Percentiles rank a stretch among this genome's conserved stretches.
These are phyloP conservation scores for Crypturellus tataupa DNA, from an alignment of 2,797 vertebrate species.

Conservation along the genomic window DNA sequence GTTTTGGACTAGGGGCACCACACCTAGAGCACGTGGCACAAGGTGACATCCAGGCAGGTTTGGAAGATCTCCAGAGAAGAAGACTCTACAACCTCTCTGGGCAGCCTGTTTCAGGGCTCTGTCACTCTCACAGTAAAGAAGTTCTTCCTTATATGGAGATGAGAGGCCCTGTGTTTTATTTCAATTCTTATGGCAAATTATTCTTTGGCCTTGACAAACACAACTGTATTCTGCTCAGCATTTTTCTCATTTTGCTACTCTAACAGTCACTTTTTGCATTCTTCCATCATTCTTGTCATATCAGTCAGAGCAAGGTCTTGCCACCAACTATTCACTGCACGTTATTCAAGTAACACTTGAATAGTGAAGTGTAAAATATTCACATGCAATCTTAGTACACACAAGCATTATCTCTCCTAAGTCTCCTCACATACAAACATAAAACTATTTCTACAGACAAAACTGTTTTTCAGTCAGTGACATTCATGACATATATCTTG, in stretches of 20 bases:
- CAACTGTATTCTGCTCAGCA: neutral
- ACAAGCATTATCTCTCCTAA: neutral
- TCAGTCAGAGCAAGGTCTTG: neutral
- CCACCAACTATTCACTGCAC: neutral
- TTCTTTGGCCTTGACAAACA: neutral
- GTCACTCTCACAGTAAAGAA: too few relatives aligned
- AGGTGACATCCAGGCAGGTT: too few relatives aligned
- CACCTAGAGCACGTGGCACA: too few relatives aligned
- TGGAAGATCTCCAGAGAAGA: too few relatives aligned
- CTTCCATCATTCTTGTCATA: neutral
- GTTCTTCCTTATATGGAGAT: too few relatives aligned
- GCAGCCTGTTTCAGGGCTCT: too few relatives aligned
- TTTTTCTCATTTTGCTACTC: neutral
- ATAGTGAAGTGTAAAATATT: neutral
- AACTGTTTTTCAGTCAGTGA: neutral
- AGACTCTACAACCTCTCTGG: too few relatives aligned
- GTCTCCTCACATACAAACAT: neutral
- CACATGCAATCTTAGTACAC: neutral
- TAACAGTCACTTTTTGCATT: slow-evolving; percentile 12
- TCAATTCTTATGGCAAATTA: slow-evolving; percentile 5
- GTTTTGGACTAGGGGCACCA: too few relatives aligned
- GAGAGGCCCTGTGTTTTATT: neutral
- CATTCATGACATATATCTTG: neutral
- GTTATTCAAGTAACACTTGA: neutral
- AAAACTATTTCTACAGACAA: neutral